phyloP scores from a whole-genome alignment of 1,140 invertebrate species.

The Bombus affinis region DNA sequence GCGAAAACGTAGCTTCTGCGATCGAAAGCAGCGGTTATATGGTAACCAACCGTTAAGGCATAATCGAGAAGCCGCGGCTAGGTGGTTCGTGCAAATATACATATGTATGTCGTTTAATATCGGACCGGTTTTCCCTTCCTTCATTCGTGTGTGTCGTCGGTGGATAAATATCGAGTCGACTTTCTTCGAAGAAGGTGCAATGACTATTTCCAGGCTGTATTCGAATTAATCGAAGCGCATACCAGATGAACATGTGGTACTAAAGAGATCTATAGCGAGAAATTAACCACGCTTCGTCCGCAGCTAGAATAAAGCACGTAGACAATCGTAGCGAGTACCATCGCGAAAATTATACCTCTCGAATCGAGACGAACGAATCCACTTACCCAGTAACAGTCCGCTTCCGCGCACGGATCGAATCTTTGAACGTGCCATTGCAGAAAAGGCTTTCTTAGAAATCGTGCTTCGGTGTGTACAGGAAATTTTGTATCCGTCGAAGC shows the following conservation, averaged over 20 bases:
- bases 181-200: slow-evolving; percentile 6
- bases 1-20: slow-evolving; percentile 34
- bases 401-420: background rate
- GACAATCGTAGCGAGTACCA: background rate
- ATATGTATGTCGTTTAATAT: slow-evolving; percentile 40
- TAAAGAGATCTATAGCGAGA: background rate
- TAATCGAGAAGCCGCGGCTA: background rate
- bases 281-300: background rate
- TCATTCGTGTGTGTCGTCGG: slow-evolving; percentile 10
- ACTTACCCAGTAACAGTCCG: slow-evolving; percentile 8
- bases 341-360: slow-evolving; percentile 15
- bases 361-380: slow-evolving; percentile 14
- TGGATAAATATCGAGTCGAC: slow-evolving; percentile 14
- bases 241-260: slow-evolving; percentile 1
- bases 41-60: background rate
- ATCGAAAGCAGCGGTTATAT: background rate
- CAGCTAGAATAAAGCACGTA: background rate
- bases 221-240: slow-evolving; percentile 36
- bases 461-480: too few relatives aligned
- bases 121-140: slow-evolving; percentile 44
- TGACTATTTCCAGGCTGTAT: slow-evolving; percentile 8
- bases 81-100: slow-evolving; percentile 19
- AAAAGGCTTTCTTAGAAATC: background rate
- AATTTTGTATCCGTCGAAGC: too few relatives aligned
- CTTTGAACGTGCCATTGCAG: background rate